Conservation (phyloP, 2,797 vertebrate genomes). For the Gallinago stenura region DNA sequence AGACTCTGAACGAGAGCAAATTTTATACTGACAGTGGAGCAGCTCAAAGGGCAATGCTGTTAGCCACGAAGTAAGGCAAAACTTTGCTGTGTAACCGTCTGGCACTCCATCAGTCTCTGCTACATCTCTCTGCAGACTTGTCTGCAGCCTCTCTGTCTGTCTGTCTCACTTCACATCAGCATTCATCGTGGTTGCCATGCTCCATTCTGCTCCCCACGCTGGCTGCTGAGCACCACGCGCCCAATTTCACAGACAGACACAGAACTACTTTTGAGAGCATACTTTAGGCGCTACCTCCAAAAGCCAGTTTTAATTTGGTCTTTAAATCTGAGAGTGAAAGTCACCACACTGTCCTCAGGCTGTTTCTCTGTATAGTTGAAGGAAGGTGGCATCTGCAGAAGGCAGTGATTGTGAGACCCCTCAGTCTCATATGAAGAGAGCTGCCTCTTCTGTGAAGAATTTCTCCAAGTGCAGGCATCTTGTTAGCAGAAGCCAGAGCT, state of each 20-base stretch:
- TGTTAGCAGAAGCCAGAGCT: neutral
- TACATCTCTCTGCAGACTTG: neutral
- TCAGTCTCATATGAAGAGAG: neutral
- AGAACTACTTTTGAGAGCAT: neutral
- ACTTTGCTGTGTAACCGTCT: neutral
- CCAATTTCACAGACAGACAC: neutral
- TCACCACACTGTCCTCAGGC: neutral
- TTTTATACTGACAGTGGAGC: neutral
- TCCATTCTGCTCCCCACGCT: neutral
- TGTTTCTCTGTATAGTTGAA: neutral
- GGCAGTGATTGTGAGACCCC: neutral
- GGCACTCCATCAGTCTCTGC: neutral
- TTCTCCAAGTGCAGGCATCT: neutral
- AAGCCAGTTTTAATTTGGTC: neutral
- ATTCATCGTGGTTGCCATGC: neutral
- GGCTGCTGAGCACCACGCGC: neutral
- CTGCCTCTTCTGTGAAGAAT: neutral
- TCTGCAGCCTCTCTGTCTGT: neutral
- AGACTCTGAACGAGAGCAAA: neutral
- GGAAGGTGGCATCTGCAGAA: neutral
- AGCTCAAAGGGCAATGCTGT: neutral
- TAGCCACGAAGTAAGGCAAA: neutral
- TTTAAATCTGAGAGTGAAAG: neutral
- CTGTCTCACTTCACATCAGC: neutral
- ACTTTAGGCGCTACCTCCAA: neutral